phyloP scores from a whole-genome alignment of 2,113 vertebrate genomes.

The Otolemur garnettii region DNA sequence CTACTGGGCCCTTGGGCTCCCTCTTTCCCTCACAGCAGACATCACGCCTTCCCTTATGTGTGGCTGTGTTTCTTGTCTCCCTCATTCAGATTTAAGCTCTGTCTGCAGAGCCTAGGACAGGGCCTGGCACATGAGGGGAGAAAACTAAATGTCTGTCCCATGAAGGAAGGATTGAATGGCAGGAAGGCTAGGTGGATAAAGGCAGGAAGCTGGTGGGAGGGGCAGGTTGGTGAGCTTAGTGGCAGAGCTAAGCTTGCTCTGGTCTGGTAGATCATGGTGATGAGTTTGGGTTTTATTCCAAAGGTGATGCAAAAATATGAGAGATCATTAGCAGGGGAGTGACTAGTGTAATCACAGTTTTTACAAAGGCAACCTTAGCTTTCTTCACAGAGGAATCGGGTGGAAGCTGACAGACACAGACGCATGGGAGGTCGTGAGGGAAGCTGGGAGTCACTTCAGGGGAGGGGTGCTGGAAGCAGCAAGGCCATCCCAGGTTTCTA shows the following conservation, averaged over 20 bases:
- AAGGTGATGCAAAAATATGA: not conserved
- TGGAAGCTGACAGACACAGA: not conserved
- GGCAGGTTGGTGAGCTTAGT: accelerated
- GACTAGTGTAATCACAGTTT: not conserved
- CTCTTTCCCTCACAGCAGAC: accelerated
- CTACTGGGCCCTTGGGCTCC: not conserved
- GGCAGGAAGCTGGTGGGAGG: not conserved
- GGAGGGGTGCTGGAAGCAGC: accelerated
- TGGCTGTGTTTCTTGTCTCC: not conserved
- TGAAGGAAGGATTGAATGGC: accelerated
- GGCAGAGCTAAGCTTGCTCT: too few relatives aligned
- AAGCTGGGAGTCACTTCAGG: accelerated
- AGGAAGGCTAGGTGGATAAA: accelerated
- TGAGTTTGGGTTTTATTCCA: not conserved
- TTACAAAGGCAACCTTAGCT: not conserved
- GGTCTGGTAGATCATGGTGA: not conserved
- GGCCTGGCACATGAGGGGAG: accelerated
- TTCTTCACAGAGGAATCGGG: accelerated
- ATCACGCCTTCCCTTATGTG: accelerated
- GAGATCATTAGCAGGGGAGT: not conserved
- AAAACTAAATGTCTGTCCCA: too few relatives aligned
- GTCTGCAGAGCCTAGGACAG: not conserved
- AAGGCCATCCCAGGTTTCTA: not conserved
- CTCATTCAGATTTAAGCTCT: not conserved
- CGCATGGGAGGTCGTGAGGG: not conserved